Conservation (phyloP, 2,888 invertebrate species). For the Bombylius discolor region DNA sequence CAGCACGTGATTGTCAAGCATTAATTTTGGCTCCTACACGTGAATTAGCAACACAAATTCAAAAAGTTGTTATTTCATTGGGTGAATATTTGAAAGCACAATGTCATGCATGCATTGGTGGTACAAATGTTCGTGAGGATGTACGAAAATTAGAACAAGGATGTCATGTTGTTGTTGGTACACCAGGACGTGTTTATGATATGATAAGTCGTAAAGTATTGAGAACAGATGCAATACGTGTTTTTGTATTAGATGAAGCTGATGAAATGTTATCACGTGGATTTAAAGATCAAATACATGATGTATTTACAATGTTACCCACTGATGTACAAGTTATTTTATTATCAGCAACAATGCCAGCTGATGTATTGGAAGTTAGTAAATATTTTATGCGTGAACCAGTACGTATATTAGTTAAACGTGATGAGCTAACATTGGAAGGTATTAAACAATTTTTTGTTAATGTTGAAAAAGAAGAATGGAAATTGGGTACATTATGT, state of each 20-base stretch:
- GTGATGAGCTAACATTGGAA: slow-evolving; percentile 88
- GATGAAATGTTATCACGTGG: slow-evolving; percentile 98
- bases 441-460: slow-evolving; percentile 99
- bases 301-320: slow-evolving; percentile 88
- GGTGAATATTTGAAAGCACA: slow-evolving; percentile 97
- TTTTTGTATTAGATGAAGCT: slow-evolving; percentile 97
- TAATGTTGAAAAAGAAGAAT: slow-evolving; percentile 82
- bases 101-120: slow-evolving; percentile 99
- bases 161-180: slow-evolving; percentile 96
- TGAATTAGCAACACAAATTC: slow-evolving; percentile 65
- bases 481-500: slow-evolving; percentile 90
- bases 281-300: slow-evolving; percentile 99
- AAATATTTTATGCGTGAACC: slow-evolving; percentile 96
- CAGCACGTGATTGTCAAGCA: slow-evolving; percentile 84
- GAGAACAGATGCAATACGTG: slow-evolving; percentile 77
- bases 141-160: slow-evolving; percentile 86
- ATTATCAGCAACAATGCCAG: slow-evolving; percentile 97
- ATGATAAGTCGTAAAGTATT: slow-evolving; percentile 91
- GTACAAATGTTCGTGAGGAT: slow-evolving; percentile 96
- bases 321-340: slow-evolving; percentile 88
- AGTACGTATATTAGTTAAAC: slow-evolving; percentile 92
- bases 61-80: slow-evolving; percentile 87
- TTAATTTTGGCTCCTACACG: slow-evolving; percentile 92
- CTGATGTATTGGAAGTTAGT: slow-evolving; percentile 95
- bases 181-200: slow-evolving; percentile 94